These are phyloP conservation scores for Lithodes maja DNA, from an alignment of 2,888 invertebrate genomes.

Conservation along the genomic window DNA sequence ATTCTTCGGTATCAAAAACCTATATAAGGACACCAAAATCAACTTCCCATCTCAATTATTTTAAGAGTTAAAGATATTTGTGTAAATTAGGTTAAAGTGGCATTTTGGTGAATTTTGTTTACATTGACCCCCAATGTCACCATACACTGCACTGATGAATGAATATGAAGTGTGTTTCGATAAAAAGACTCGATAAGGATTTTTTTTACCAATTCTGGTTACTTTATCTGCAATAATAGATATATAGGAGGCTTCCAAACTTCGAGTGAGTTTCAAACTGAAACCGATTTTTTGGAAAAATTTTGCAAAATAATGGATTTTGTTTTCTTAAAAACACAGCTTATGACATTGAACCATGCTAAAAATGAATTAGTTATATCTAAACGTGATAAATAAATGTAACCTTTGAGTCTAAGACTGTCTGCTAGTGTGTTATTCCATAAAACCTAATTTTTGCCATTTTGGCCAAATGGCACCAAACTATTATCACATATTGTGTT, in stretches of 20 bases:
- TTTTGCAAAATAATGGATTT: neutral
- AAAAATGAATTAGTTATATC: neutral
- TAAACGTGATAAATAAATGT: neutral
- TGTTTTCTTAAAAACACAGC: neutral
- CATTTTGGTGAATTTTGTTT: neutral
- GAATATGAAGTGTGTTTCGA: neutral
- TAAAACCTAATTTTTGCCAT: neutral
- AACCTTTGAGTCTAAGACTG: neutral
- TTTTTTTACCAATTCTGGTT: neutral
- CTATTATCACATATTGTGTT: neutral
- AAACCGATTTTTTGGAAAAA: too few species aligned
- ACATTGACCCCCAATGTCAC: too few species aligned
- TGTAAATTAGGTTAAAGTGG: neutral
- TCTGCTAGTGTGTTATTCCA: neutral
- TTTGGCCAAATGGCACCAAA: neutral
- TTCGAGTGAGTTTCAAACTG: neutral
- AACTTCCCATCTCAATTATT: neutral
- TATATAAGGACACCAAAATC: neutral
- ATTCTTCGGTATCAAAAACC: neutral
- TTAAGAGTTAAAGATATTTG: neutral
- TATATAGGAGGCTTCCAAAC: neutral
- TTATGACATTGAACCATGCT: neutral
- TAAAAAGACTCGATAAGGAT: constrained; percentile 4
- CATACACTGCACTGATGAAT: neutral
- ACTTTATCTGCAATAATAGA: constrained; percentile 1